These are phyloP conservation scores for Platycheirus albimanus DNA, from an alignment of 2,888 invertebrate genomes.

Conservation along the genomic window DNA sequence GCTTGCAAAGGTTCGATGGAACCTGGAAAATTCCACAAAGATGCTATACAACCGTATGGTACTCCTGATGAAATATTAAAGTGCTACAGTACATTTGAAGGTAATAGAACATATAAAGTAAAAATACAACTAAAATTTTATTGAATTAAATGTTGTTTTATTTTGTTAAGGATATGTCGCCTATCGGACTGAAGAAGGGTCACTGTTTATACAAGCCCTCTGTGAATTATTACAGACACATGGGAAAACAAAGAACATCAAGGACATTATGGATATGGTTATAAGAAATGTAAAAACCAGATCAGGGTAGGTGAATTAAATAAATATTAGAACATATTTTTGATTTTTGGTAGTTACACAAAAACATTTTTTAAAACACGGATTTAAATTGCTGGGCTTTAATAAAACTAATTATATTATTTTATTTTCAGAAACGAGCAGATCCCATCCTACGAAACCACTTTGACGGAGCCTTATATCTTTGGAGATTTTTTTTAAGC, in stretches of 20 bases:
- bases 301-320: constrained; percentile 47
- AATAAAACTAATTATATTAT: not conserved
- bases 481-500: constrained; percentile 79
- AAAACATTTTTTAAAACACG: no score
- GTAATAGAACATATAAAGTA: no score
- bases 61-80: constrained; percentile 80
- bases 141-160: constrained; percentile 1
- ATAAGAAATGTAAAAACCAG: constrained; percentile 75
- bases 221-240: constrained; percentile 78
- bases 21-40: constrained; percentile 77
- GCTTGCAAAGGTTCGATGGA: constrained; percentile 81
- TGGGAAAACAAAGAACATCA: constrained; percentile 78
- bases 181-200: constrained; percentile 79
- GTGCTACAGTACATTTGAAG: constrained; percentile 82
- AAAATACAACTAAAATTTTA: no score
- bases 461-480: constrained; percentile 79
- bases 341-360: not conserved
- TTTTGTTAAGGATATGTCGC: constrained; percentile 80
- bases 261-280: constrained; percentile 79
- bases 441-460: constrained; percentile 78
- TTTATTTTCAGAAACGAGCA: not conserved
- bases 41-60: constrained; percentile 77
- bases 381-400: no score
- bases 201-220: constrained; percentile 80
- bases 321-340: not conserved